Evolutionary conservation across 2,888 invertebrate species (phyloP).

Genomic region (Campopleginae sp.): DNA sequence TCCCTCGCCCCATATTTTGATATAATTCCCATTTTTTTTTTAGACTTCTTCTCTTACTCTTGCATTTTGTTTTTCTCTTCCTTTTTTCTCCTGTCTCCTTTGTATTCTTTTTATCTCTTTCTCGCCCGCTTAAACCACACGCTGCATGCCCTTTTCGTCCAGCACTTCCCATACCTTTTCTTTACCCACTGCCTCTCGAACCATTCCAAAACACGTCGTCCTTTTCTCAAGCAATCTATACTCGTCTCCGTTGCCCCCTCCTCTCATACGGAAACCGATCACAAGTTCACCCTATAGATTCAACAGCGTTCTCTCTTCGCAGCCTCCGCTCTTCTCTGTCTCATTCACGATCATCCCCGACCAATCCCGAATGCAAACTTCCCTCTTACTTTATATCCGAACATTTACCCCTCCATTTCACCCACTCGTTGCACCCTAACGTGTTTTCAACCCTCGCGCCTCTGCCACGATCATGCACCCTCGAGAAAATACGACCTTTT

Average conservation of each 20-base stretch:
- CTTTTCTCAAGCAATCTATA: conserved; percentile 17
- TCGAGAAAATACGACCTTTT: background rate
- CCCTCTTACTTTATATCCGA: background rate
- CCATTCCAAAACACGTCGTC: conserved; percentile 21
- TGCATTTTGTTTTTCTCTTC: background rate
- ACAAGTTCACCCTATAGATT: background rate
- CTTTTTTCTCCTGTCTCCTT: conserved; percentile 16
- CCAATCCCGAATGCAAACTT: conserved; percentile 41
- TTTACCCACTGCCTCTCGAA: conserved; percentile 1
- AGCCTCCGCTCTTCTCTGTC: conserved; percentile 30
- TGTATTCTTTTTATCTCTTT: conserved; percentile 1
- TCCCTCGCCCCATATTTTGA: background rate
- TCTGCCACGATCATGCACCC: background rate
- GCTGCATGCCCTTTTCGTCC: conserved; percentile 2
- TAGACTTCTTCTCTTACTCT: conserved; percentile 10
- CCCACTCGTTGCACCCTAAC: conserved; percentile 22
- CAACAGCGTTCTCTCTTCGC: conserved; percentile 49
- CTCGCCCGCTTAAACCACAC: background rate
- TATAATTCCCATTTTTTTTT: background rate
- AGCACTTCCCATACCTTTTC: conserved; percentile 15
- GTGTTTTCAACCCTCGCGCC: conserved; percentile 37
- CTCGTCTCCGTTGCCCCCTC: conserved; percentile 31
- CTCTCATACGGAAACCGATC: background rate
- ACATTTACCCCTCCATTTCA: conserved; percentile 24
- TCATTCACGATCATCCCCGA: conserved; percentile 44